Percentiles rank a stretch among this genome's conserved stretches.
These are phyloP conservation scores for Macrocentrus cingulum DNA, from an alignment of 1,140 invertebrate genomes.

Conservation along the genomic window DNA sequence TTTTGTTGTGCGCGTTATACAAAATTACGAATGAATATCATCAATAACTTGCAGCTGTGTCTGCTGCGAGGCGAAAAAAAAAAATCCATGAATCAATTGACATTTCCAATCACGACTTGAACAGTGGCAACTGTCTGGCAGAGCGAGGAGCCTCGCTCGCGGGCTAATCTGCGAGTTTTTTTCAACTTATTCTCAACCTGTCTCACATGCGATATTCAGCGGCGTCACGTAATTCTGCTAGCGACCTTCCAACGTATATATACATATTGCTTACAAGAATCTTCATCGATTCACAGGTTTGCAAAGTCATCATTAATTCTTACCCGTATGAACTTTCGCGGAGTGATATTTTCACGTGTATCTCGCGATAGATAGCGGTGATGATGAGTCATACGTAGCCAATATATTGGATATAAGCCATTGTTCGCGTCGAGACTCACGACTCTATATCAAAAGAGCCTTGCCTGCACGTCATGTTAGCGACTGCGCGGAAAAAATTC, in stretches of 20 bases:
- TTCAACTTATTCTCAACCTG: slow-evolving; percentile 5
- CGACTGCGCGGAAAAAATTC: no score
- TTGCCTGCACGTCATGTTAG: no score
- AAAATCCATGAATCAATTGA: slow-evolving; percentile 28
- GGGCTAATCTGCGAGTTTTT: slow-evolving; percentile 7
- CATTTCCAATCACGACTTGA: slow-evolving; percentile 23
- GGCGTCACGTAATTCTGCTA: slow-evolving; percentile 12
- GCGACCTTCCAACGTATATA: slow-evolving; percentile 4
- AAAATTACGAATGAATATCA: no score
- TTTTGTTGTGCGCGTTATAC: no score
- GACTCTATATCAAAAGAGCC: no score
- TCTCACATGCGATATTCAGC: slow-evolving; percentile 20
- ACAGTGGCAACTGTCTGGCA: not conserved
- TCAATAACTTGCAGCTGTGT: no score
- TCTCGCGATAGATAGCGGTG: not conserved
- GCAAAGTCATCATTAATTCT: slow-evolving; percentile 14
- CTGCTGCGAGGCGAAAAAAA: slow-evolving; percentile 5
- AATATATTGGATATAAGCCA: not conserved
- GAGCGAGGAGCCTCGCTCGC: not conserved
- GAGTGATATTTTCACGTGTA: slow-evolving; percentile 6
- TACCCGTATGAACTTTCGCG: not conserved
- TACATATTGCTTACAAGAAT: slow-evolving; percentile 1
- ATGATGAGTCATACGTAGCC: not conserved
- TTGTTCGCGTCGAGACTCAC: not conserved
- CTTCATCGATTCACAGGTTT: slow-evolving; percentile 20